phyloP scores from a whole-genome alignment of 1,140 invertebrate species.

The Lepidurus arcticus region DNA sequence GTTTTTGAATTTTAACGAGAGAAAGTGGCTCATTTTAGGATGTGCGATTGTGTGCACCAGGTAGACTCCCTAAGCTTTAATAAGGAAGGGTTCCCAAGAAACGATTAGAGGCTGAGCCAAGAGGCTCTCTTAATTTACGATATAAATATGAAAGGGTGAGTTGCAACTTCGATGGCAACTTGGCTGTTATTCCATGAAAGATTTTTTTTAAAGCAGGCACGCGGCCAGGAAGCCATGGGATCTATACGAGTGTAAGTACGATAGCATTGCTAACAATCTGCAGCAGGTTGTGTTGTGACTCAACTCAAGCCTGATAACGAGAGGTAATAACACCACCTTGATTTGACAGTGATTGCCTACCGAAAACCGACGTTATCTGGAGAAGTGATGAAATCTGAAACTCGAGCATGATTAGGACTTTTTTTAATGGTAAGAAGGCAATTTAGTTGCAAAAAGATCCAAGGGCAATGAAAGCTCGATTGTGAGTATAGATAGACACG shows the following conservation, averaged over 20 bases:
- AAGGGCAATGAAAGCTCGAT: not conserved
- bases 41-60: not conserved
- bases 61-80: not conserved
- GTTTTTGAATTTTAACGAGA: not conserved
- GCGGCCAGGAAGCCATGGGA: not conserved
- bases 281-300: conserved; percentile 21
- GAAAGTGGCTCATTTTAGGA: not conserved
- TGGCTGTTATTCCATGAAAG: not conserved
- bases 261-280: not conserved
- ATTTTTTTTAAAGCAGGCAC: not conserved
- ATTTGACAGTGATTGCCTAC: conserved; percentile 19
- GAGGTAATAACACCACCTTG: conserved; percentile 21
- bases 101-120: not conserved
- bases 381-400: conserved; percentile 7
- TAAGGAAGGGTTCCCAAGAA: not conserved
- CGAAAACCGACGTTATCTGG: not conserved
- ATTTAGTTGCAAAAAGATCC: not conserved
- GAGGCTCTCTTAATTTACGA: not conserved
- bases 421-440: not conserved
- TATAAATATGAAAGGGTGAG: not conserved
- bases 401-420: not conserved
- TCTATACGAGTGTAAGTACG: not conserved
- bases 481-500: not conserved
- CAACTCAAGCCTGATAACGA: not conserved
- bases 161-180: not conserved